Base-by-base conservation (phyloP, 2,797 vertebrate species). In the Notoglanidium macrostoma region DNA sequence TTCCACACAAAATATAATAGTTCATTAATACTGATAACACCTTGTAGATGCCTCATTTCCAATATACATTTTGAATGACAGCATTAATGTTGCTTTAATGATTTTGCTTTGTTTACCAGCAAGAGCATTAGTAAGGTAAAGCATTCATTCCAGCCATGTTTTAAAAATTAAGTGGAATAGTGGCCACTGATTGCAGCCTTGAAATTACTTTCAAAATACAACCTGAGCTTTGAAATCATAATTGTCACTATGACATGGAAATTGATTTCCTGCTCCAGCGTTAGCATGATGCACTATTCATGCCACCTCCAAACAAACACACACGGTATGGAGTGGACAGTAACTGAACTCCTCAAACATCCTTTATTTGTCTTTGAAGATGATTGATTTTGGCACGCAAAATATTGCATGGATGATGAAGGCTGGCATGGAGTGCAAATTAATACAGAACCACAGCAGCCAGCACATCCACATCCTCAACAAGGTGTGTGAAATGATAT, bases 361-460 rank as follows among this genome's bases (percentile, higher is more conserved):
- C 87, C 86, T 81, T 86, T 51, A 82, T 61, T 70, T 87, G 79
- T 51, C 81, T 92, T 93, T 91, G 90, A 93, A 84, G 88, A 87
- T 92, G 87, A 92, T 87, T 91, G 84, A 92, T 92, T 91, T 63
- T 76, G 72, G 61, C 87, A 79, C 55, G 85, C 87, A 87, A 89
- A 85, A 70, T 82, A 84, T 88, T 80, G 83, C 83, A 89, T 73
- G 89, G 86, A 91, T 87, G 85, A 85, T 80, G 40, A 29, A 63
- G 40, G 77, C 61, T 86, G 85, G 86, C 87, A 90, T 89, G 83
- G 79, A 90, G 80, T 59, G 90, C 79, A 87, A 87, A 90, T 85
- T 55, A 72, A 89, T 88, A 88, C 86, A 46, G 11, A 61, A 61
- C 61, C 85, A 90, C 80, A 83, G 77, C 46, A 54, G 77, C 80